A percentile compares a stretch with the other conserved stretches of the same genome.
Evolutionary conservation across 2,797 vertebrate species (phyloP).

Genomic region (Euphonia xanthogaster): DNA sequence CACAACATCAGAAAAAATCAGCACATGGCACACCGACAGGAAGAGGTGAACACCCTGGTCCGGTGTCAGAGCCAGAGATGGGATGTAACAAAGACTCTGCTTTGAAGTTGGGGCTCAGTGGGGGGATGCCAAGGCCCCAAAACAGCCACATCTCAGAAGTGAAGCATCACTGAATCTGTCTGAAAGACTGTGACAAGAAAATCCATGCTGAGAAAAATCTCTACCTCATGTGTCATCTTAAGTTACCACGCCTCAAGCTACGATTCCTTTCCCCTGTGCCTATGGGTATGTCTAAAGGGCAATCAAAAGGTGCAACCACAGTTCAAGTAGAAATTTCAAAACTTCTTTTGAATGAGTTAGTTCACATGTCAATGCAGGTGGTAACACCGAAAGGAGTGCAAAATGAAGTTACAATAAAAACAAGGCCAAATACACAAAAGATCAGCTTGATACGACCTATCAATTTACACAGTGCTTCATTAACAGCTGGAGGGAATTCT

Average conservation of each 20-base stretch:
- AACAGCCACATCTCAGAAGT: background rate
- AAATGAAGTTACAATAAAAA: background rate
- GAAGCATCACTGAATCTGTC: background rate
- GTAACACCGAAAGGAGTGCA: background rate
- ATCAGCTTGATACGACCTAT: background rate
- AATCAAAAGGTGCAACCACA: background rate
- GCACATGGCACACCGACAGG: background rate
- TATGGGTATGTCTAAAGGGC: background rate
- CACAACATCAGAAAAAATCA: fast-evolving
- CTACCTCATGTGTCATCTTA: background rate
- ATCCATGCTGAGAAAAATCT: background rate
- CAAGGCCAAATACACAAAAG: background rate
- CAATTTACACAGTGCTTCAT: background rate
- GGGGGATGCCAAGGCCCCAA: background rate
- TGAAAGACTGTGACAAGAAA: background rate
- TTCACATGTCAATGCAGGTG: background rate
- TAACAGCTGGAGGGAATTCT: background rate
- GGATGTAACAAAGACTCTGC: background rate
- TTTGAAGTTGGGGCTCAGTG: background rate
- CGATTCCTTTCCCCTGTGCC: background rate
- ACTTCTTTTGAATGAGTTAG: background rate
- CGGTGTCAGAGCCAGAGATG: fast-evolving
- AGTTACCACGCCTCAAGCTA: background rate
- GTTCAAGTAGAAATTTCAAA: background rate
- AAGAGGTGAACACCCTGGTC: background rate